Evolutionary conservation across 2,113 vertebrate species (phyloP).

Genomic region (Psilopsiagon aymara): DNA sequence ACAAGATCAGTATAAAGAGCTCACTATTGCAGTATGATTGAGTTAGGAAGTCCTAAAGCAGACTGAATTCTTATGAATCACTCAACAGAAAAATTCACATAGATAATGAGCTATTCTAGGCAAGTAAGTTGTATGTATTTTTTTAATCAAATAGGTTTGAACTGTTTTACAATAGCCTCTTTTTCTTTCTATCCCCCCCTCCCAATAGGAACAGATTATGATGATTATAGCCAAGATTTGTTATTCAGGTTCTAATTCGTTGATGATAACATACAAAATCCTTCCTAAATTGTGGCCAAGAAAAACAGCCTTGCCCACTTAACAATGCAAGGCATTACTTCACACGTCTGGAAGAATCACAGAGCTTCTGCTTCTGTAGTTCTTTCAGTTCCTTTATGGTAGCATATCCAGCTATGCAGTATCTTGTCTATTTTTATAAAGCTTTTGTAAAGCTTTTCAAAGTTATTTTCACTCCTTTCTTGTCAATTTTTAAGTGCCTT

Average conservation of each 20-base stretch:
- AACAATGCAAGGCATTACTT: conserved; percentile 45
- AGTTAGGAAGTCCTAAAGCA: background rate
- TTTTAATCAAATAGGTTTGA: background rate
- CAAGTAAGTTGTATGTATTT: background rate
- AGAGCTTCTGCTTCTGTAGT: background rate
- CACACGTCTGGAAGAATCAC: background rate
- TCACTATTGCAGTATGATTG: background rate
- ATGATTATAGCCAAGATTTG: background rate
- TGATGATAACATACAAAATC: conserved; percentile 11
- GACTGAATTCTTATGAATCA: background rate
- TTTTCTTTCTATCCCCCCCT: background rate
- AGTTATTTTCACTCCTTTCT: background rate
- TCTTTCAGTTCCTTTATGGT: background rate
- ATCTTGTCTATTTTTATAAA: background rate
- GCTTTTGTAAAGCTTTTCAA: background rate
- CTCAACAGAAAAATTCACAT: background rate
- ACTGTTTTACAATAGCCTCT: background rate
- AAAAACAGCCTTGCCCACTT: conserved; percentile 24
- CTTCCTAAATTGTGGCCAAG: conserved; percentile 37
- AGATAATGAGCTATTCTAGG: background rate
- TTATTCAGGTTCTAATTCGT: conserved; percentile 4
- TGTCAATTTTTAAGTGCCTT: background rate
- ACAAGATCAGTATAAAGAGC: background rate
- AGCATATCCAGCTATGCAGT: background rate
- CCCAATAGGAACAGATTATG: background rate